Percentiles rank a stretch among this genome's conserved stretches.
These are phyloP conservation scores for Ecdyonurus torrentis DNA, from an alignment of 2,888 invertebrate genomes.

Conservation along the genomic window DNA sequence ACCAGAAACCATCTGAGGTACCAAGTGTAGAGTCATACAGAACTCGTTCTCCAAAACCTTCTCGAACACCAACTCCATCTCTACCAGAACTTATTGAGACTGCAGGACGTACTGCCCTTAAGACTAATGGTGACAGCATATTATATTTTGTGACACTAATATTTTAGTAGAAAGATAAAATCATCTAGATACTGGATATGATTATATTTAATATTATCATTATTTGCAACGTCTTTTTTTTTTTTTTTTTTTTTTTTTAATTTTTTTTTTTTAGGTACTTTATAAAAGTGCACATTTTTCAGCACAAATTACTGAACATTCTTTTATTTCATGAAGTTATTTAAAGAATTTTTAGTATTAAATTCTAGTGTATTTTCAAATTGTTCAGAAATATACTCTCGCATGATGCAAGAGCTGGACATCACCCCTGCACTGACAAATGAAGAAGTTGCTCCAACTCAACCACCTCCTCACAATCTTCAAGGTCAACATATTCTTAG, in stretches of 20 bases:
- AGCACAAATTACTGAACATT: too few species aligned
- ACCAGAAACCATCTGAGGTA: not conserved
- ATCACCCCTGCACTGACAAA: conserved; percentile 15
- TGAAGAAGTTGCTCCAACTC: conserved; percentile 2
- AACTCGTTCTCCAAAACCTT: not conserved
- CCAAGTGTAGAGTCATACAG: not conserved
- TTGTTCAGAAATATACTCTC: not conserved
- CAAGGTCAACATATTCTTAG: conserved; percentile 66
- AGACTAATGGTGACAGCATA: not conserved
- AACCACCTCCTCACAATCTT: conserved; percentile 29
- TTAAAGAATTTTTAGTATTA: not conserved
- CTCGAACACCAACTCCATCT: not conserved
- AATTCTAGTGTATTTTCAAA: too few species aligned
- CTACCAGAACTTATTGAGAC: not conserved
- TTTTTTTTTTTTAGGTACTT: too few species aligned
- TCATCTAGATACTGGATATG: too few species aligned
- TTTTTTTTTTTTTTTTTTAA: too few species aligned
- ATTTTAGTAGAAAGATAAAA: too few species aligned
- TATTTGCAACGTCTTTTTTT: too few species aligned
- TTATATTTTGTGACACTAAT: too few species aligned
- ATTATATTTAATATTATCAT: too few species aligned
- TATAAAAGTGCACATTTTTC: too few species aligned
- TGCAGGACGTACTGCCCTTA: not conserved
- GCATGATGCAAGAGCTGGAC: conserved; percentile 16
- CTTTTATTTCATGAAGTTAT: not conserved